These are phyloP conservation scores for Drosophila ohnishii DNA, from an alignment of 1,140 invertebrate species.

Conservation along the genomic window DNA sequence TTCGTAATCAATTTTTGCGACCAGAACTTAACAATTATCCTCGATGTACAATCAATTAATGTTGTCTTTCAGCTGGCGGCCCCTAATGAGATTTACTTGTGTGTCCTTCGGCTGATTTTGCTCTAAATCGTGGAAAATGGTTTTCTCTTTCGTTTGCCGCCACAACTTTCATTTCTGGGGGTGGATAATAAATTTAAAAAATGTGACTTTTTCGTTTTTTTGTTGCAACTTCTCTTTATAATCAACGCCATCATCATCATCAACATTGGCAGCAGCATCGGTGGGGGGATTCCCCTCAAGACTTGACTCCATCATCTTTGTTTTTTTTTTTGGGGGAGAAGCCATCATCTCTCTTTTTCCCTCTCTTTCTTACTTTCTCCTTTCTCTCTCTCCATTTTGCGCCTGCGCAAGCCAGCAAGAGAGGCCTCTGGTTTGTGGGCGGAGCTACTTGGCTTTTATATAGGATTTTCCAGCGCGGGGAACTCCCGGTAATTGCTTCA, in stretches of 20 bases:
- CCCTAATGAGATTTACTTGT: conserved; percentile 45
- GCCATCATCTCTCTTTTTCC: conserved; percentile 51
- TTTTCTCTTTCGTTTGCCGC: conserved; percentile 41
- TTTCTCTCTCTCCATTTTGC: conserved; percentile 6
- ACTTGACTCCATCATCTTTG: conserved; percentile 20
- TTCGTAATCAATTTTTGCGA: conserved; percentile 67
- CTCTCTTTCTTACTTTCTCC: conserved; percentile 5
- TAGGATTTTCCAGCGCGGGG: conserved; percentile 37
- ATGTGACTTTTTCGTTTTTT: not conserved
- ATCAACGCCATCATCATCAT: conserved; percentile 55
- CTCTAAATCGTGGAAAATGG: conserved; percentile 15
- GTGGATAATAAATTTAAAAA: conserved; percentile 31
- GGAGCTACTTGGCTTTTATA: conserved; percentile 50
- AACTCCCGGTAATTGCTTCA: conserved; percentile 72
- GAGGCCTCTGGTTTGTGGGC: conserved; percentile 49
- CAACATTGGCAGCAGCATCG: conserved; percentile 4
- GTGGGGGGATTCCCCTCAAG: conserved; percentile 17
- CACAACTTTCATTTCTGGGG: conserved; percentile 27
- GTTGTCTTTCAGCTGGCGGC: conserved; percentile 29
- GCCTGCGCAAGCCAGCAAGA: conserved; percentile 54
- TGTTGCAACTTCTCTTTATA: conserved; percentile 13
- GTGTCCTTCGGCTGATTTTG: conserved; percentile 14
- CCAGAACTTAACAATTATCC: conserved; percentile 42
- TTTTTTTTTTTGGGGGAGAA: conserved; percentile 17
- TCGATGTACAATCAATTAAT: conserved; percentile 68